Conservation (phyloP, 2,113 vertebrate species). For the Pterophyllum scalare region DNA sequence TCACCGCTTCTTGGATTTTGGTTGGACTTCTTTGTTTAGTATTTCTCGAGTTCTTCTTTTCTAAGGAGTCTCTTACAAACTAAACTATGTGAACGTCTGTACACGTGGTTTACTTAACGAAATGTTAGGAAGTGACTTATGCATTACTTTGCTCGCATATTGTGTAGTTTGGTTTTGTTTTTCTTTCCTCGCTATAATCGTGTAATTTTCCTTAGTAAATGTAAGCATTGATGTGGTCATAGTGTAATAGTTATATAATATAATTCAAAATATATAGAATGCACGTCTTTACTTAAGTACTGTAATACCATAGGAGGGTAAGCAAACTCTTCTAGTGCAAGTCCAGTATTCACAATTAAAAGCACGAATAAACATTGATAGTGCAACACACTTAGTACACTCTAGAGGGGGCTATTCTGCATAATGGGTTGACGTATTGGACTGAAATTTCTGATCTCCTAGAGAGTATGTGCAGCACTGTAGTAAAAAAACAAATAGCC, state of each 20-base stretch:
- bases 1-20: constrained; percentile 42
- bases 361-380: background rate
- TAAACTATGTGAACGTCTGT: background rate
- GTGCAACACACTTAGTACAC: background rate
- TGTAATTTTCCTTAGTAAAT: background rate
- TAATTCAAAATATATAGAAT: background rate
- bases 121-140: background rate
- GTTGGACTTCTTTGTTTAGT: constrained; percentile 76
- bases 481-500: background rate
- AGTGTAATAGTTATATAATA: background rate
- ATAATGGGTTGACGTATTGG: background rate
- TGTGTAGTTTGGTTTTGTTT: background rate
- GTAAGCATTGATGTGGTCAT: background rate
- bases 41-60: constrained; percentile 25
- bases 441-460: background rate
- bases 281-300: background rate
- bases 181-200: background rate
- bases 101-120: background rate
- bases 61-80: background rate
- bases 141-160: background rate
- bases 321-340: rapidly evolving
- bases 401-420: background rate
- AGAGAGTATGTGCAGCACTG: background rate
- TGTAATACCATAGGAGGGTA: background rate
- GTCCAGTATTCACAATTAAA: background rate